phyloP scores from a whole-genome alignment of 2,888 invertebrate species.

The Scaptomyza caliginosa region DNA sequence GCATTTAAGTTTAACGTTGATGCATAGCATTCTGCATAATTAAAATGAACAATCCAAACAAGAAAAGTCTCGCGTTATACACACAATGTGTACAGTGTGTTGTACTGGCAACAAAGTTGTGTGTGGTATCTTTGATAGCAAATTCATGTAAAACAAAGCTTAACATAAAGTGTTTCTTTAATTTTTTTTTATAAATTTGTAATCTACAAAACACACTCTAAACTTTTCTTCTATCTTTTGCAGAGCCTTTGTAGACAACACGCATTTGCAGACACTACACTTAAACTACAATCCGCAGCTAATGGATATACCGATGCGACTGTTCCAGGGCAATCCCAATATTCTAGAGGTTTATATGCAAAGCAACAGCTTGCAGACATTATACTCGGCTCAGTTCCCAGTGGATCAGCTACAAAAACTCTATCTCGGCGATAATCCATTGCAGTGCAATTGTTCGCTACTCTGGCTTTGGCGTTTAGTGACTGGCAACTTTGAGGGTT shows the following conservation, averaged over 20 bases:
- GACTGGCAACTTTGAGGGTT: slow-evolving; percentile 81
- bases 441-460: slow-evolving; percentile 94
- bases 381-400: slow-evolving; percentile 92
- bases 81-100: slow-evolving; percentile 11
- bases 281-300: slow-evolving; percentile 91
- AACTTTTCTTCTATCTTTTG: not conserved
- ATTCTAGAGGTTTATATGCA: slow-evolving; percentile 90
- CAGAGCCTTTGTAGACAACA: slow-evolving; percentile 93
- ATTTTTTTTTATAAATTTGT: not conserved
- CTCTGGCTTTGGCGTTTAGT: slow-evolving; percentile 93
- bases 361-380: slow-evolving; percentile 89
- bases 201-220: not conserved
- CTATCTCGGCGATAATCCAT: slow-evolving; percentile 92
- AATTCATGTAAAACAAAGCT: not conserved
- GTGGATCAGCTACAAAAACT: slow-evolving; percentile 90
- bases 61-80: slow-evolving; percentile 14
- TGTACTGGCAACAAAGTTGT: slow-evolving; percentile 3
- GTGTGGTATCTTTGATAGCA: slow-evolving; percentile 30
- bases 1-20: slow-evolving; percentile 74
- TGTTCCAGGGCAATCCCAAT: slow-evolving; percentile 93
- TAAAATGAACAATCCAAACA: slow-evolving; percentile 57
- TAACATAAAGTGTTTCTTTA: slow-evolving; percentile 11
- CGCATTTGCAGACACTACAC: slow-evolving; percentile 90
- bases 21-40: slow-evolving; percentile 75
- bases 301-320: slow-evolving; percentile 89